A percentile compares a stretch with the other conserved stretches of the same genome.
Conservation (phyloP, 2,113 vertebrate genomes). For the Pristiophorus japonicus region DNA sequence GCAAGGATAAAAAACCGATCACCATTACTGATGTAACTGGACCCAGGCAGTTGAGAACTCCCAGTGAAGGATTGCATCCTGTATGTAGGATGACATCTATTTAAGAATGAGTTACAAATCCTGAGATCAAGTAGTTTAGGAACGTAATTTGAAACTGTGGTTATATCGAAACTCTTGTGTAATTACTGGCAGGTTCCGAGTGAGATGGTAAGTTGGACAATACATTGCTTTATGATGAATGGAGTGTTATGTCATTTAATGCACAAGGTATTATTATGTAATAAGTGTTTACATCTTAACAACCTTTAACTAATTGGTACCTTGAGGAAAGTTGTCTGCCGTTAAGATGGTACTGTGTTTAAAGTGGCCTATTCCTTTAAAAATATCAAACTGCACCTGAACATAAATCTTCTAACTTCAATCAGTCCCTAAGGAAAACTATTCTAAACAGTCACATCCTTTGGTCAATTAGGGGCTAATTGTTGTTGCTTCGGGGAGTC, state of each 20-base stretch:
- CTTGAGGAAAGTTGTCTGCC: constrained; percentile 1
- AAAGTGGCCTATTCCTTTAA: constrained; percentile 14
- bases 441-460: background rate
- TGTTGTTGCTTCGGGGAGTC: background rate
- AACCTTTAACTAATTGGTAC: constrained; percentile 16
- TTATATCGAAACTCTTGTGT: background rate
- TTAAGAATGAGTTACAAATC: constrained; percentile 14
- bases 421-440: constrained; percentile 6
- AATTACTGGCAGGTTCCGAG: background rate
- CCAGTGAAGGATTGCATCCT: background rate
- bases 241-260: background rate
- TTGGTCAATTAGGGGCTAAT: constrained; percentile 21
- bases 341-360: constrained; percentile 17
- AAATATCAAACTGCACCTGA: background rate
- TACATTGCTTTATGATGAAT: background rate
- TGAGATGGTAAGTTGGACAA: background rate
- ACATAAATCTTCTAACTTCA: constrained; percentile 13
- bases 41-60: background rate
- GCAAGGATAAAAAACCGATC: background rate
- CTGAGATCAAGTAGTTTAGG: background rate
- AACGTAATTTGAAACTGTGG: constrained; percentile 1
- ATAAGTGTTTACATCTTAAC: background rate
- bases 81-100: background rate
- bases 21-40: background rate
- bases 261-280: background rate